phyloP scores from a whole-genome alignment of 2,888 invertebrate genomes.

The Stramonita haemastoma region DNA sequence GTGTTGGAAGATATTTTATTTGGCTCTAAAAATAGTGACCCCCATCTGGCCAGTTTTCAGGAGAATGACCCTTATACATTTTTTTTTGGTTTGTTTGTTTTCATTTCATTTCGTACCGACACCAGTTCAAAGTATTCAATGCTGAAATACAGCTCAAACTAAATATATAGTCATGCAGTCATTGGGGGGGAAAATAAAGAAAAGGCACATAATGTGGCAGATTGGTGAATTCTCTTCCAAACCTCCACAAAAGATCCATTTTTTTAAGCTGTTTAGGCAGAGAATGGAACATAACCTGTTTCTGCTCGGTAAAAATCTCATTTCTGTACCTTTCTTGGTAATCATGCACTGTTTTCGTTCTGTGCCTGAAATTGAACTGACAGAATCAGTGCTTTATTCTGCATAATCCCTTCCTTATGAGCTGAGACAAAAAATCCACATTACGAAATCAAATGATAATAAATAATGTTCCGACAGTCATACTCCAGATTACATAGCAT shows the following conservation, averaged over 20 bases:
- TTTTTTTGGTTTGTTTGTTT: neutral
- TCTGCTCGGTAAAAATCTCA: neutral
- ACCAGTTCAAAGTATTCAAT: neutral
- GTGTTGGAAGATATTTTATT: too few species aligned
- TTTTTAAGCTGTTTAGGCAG: neutral
- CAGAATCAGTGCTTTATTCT: too few species aligned
- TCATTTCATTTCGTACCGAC: neutral
- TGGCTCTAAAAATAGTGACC: too few species aligned
- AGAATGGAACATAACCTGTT: neutral
- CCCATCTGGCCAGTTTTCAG: too few species aligned
- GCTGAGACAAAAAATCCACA: too few species aligned
- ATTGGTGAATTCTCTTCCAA: neutral
- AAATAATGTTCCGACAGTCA: neutral
- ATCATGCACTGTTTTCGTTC: neutral
- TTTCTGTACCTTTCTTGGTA: neutral
- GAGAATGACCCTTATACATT: too few species aligned
- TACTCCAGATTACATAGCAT: neutral
- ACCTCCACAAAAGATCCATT: slow-evolving; percentile 17
- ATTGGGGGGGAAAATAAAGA: neutral
- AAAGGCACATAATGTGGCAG: slow-evolving; percentile 39
- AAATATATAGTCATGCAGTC: neutral
- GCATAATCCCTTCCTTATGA: too few species aligned
- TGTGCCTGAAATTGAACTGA: neutral
- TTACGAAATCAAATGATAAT: too few species aligned
- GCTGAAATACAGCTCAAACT: slow-evolving; percentile 2